phyloP scores from a whole-genome alignment of 2,797 vertebrate genomes.

The Zalophus californianus region DNA sequence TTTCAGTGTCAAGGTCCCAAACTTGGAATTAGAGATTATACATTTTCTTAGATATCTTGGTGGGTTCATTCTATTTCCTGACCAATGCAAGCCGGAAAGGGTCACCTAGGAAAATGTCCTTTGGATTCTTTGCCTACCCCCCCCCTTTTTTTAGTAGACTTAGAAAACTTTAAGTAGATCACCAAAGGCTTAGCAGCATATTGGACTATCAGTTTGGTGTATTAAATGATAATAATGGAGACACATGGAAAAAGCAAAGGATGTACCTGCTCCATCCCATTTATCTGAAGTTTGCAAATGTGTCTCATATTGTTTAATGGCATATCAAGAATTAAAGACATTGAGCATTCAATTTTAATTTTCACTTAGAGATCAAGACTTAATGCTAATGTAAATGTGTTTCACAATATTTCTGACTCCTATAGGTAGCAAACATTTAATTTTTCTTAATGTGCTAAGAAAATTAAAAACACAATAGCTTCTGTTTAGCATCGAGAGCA shows the following conservation, averaged over 20 bases:
- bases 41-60: background rate
- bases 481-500: background rate
- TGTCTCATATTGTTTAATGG: constrained; percentile 35
- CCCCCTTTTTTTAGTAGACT: background rate
- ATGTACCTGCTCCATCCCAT: background rate
- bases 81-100: background rate
- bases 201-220: background rate
- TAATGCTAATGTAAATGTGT: background rate
- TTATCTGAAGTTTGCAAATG: constrained; percentile 22
- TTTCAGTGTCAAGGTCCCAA: background rate
- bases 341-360: constrained; percentile 57
- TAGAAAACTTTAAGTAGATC: background rate
- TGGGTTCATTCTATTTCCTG: background rate
- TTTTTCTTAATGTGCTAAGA: constrained; percentile 35
- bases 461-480: background rate
- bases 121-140: background rate
- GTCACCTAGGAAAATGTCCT: background rate
- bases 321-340: constrained; percentile 47
- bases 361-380: background rate
- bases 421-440: constrained; percentile 12
- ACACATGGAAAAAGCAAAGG: constrained; percentile 24
- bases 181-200: background rate
- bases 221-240: background rate
- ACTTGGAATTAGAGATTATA: background rate
- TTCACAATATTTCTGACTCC: background rate